Evolutionary conservation across 2,888 invertebrate species (phyloP).

Genomic region (Deilephila elpenor): DNA sequence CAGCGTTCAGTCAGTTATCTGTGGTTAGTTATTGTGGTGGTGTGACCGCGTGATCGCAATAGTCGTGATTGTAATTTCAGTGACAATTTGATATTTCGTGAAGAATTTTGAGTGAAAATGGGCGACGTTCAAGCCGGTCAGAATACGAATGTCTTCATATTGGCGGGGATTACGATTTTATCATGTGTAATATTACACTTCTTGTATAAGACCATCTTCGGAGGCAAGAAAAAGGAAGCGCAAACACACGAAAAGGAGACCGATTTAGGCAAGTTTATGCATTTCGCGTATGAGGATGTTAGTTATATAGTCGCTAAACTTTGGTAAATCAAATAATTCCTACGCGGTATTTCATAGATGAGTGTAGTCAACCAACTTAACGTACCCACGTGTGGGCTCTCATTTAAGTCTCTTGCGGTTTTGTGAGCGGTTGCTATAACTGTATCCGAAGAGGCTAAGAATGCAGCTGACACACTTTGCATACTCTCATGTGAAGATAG

Average conservation of each 20-base stretch:
- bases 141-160: constrained; percentile 60
- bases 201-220: constrained; percentile 69
- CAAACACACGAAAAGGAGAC: constrained; percentile 67
- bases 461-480: constrained; percentile 61
- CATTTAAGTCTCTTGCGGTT: constrained; percentile 42
- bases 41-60: constrained; percentile 72
- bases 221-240: constrained; percentile 69
- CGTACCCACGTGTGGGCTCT: constrained; percentile 23
- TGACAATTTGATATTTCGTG: constrained; percentile 49
- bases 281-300: constrained; percentile 24
- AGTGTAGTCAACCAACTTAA: not conserved
- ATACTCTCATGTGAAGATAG: constrained; percentile 23
- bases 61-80: constrained; percentile 53
- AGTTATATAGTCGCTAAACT: not conserved
- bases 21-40: constrained; percentile 56
- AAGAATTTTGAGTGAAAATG: constrained; percentile 77
- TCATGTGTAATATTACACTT: constrained; percentile 71
- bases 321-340: not conserved
- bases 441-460: constrained; percentile 51
- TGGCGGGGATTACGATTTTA: constrained; percentile 63
- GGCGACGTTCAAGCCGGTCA: constrained; percentile 71
- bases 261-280: constrained; percentile 64
- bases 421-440: constrained; percentile 54
- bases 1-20: constrained; percentile 45
- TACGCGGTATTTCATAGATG: constrained; percentile 1